Percentiles rank a stretch among this genome's conserved stretches.
These are phyloP conservation scores for Erpetoichthys calabaricus DNA, from an alignment of 2,797 vertebrate genomes.

Conservation along the genomic window DNA sequence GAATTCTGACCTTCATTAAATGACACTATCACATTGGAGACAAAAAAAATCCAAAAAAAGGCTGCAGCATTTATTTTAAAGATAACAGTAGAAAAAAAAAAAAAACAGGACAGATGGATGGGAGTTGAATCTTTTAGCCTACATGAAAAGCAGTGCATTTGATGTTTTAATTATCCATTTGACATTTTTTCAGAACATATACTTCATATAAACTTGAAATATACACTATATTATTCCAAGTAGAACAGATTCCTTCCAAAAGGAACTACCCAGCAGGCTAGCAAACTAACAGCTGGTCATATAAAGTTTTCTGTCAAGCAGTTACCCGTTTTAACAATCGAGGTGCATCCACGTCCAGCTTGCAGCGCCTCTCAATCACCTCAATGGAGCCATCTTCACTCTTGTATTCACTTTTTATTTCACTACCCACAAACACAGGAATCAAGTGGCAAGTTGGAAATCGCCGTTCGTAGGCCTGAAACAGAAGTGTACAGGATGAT, in stretches of 20 bases:
- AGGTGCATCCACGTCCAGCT: conserved; percentile 89
- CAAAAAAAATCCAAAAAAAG: no score
- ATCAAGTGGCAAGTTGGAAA: conserved; percentile 93
- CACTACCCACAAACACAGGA: conserved; percentile 93
- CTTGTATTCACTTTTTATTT: conserved; percentile 65
- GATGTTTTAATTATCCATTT: no score
- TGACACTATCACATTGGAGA: no score
- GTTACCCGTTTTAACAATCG: conserved; percentile 81
- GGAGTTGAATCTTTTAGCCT: no score
- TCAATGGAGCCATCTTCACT: conserved; percentile 66
- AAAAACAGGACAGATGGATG: no score
- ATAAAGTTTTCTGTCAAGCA: neutral
- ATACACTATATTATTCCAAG: neutral
- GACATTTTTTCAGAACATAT: no score
- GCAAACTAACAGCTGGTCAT: neutral
- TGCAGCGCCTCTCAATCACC: conserved; percentile 75
- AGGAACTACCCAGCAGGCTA: neutral
- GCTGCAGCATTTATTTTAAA: no score
- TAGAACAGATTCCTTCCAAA: neutral
- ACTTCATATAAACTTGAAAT: neutral
- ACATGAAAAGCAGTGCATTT: no score
- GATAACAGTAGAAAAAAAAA: no score
- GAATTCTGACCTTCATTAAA: no score
- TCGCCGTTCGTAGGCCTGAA: conserved; percentile 82
- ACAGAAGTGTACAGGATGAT: neutral